These are phyloP conservation scores for Eurypyga helias DNA, from an alignment of 2,113 vertebrate species.

Conservation along the genomic window DNA sequence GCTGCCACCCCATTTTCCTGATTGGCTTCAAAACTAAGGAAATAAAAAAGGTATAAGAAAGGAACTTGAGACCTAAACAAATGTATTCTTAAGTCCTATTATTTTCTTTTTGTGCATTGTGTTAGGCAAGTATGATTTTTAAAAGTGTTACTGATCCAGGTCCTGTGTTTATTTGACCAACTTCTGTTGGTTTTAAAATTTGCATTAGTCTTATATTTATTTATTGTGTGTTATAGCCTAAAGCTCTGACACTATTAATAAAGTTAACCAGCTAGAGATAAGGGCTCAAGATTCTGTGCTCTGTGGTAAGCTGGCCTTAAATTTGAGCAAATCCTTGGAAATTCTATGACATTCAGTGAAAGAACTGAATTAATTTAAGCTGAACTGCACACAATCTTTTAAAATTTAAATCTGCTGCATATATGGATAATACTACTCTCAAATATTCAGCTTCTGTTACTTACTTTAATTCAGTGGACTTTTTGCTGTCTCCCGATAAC, in stretches of 20 bases:
- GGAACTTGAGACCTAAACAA: background rate
- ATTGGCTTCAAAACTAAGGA: background rate
- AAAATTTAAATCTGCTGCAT: constrained; percentile 19
- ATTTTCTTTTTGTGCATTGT: background rate
- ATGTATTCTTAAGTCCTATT: background rate
- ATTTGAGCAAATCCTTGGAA: constrained; percentile 16
- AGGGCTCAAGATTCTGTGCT: background rate
- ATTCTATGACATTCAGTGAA: background rate
- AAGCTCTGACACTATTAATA: background rate
- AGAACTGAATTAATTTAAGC: constrained; percentile 41
- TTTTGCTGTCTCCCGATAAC: constrained; percentile 11
- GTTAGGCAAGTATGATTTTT: background rate
- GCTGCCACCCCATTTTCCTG: background rate
- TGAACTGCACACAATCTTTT: constrained; percentile 29
- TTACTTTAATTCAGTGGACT: constrained; percentile 40
- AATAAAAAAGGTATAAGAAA: background rate
- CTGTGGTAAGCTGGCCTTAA: constrained; percentile 5
- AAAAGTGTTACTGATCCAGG: background rate
- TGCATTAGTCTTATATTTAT: background rate
- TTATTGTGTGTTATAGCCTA: background rate
- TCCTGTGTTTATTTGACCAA: background rate
- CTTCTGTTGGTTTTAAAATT: background rate
- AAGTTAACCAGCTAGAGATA: background rate
- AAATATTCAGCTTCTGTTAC: constrained; percentile 8
- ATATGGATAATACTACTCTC: constrained; percentile 25